Evolutionary conservation across 2,113 vertebrate species (phyloP).

Genomic region (Zootoca vivipara): DNA sequence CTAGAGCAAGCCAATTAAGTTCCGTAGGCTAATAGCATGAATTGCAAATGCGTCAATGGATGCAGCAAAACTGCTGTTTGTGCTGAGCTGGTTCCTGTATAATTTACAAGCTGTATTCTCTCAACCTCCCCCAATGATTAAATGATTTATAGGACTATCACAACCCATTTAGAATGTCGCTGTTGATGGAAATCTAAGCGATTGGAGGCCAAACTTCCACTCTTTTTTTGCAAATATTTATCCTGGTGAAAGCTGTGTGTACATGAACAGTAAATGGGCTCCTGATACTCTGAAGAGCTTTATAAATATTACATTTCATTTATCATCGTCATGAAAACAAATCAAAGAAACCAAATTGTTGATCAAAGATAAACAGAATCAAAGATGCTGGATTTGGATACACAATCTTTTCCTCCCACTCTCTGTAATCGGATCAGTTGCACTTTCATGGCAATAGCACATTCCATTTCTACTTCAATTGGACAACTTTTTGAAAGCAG

Average conservation of each 20-base stretch:
- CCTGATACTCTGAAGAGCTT: background rate
- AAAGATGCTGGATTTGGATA: constrained; percentile 4
- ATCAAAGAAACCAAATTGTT: background rate
- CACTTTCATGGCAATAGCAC: background rate
- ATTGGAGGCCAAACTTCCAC: background rate
- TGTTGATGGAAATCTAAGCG: background rate
- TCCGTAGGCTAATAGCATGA: constrained; percentile 1
- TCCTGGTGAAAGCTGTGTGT: background rate
- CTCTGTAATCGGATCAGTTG: background rate
- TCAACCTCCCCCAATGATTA: background rate
- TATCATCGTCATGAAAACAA: background rate
- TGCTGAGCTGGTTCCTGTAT: background rate
- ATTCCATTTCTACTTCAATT: background rate
- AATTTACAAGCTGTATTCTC: background rate
- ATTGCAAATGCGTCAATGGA: background rate
- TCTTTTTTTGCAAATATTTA: background rate
- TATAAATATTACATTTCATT: background rate
- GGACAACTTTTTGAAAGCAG: background rate
- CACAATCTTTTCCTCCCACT: background rate
- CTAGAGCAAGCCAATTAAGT: background rate
- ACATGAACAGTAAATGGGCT: background rate
- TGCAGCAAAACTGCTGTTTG: background rate
- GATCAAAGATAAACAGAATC: background rate
- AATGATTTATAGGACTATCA: background rate
- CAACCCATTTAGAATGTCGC: background rate